Conservation (phyloP, 2,888 invertebrate species). For the Hybos culiciformis region DNA sequence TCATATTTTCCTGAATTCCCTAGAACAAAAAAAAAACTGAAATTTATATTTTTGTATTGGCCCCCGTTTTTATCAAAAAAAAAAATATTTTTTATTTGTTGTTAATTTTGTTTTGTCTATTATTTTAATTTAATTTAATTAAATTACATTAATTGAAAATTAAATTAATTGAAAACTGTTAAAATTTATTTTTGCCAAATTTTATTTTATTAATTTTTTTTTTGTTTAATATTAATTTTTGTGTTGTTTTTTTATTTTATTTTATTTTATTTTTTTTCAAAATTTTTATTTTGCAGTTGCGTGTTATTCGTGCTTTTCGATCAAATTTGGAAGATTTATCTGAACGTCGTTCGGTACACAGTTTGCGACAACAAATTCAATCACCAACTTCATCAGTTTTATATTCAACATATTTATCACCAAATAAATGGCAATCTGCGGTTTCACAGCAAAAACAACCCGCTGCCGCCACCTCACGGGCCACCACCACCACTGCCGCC, state of each 20-base stretch:
- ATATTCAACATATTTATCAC: conserved; percentile 28
- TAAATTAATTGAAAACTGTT: too few relatives aligned
- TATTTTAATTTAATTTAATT: too few relatives aligned
- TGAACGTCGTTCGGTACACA: conserved; percentile 96
- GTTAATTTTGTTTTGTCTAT: too few relatives aligned
- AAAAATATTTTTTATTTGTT: too few relatives aligned
- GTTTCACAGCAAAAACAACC: conserved; percentile 19
- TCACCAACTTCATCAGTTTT: conserved; percentile 16
- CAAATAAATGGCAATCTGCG: conserved; percentile 18
- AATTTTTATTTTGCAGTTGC: conserved; percentile 64
- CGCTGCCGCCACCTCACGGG: conserved; percentile 13
- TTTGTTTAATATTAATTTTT: conserved; percentile 8
- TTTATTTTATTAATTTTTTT: conserved; percentile 6
- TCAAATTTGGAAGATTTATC: conserved; percentile 98
- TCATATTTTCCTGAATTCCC: too few relatives aligned
- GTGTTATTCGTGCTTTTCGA: conserved; percentile 99
- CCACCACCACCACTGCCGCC: conserved; percentile 6
- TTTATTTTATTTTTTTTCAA: conserved; percentile 12
- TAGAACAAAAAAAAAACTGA: too few relatives aligned
- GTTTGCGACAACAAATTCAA: conserved; percentile 51
- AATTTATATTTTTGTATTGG: too few relatives aligned
- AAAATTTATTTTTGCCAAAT: too few relatives aligned
- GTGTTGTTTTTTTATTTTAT: conserved; percentile 10
- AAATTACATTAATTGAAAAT: too few relatives aligned
- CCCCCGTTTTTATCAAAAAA: too few relatives aligned